Conservation (phyloP, 2,797 vertebrate genomes). For the Liparis tanakae region DNA sequence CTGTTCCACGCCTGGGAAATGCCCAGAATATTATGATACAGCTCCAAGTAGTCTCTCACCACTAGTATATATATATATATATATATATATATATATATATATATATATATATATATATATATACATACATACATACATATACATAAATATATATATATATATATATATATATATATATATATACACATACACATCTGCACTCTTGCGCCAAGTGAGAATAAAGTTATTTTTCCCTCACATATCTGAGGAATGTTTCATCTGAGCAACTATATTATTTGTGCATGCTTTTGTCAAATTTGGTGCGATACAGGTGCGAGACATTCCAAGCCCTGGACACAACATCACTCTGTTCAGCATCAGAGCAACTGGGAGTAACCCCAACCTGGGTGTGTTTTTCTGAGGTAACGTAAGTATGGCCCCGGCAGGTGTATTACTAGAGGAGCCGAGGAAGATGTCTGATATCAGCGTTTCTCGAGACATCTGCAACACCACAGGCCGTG, state of each 20-base stretch:
- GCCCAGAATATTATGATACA: conserved; percentile 1
- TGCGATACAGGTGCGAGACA: not conserved
- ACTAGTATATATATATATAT: too few relatives aligned
- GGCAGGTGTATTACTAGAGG: not conserved
- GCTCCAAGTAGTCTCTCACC: not conserved
- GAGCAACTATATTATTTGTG: not conserved
- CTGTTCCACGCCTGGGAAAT: conserved; percentile 8
- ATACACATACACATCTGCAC: too few relatives aligned
- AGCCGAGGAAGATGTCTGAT: not conserved
- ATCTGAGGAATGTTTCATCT: not conserved
- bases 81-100: too few relatives aligned
- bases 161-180: too few relatives aligned
- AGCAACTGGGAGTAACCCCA: not conserved
- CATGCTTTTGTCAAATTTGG: not conserved
- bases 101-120: too few relatives aligned
- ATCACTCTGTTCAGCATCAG: not conserved
- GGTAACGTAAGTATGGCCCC: not conserved
- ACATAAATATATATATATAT: too few relatives aligned
- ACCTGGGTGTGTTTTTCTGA: not conserved
- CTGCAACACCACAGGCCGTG: too few relatives aligned
- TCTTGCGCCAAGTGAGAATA: too few relatives aligned
- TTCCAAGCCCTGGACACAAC: too few relatives aligned
- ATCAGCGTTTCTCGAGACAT: too few relatives aligned
- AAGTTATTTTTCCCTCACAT: too few relatives aligned
- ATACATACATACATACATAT: too few relatives aligned